Percentiles rank a stretch among this genome's conserved stretches.
Evolutionary conservation across 2,888 invertebrate genomes (phyloP).

Genomic region (Netelia virgata): DNA sequence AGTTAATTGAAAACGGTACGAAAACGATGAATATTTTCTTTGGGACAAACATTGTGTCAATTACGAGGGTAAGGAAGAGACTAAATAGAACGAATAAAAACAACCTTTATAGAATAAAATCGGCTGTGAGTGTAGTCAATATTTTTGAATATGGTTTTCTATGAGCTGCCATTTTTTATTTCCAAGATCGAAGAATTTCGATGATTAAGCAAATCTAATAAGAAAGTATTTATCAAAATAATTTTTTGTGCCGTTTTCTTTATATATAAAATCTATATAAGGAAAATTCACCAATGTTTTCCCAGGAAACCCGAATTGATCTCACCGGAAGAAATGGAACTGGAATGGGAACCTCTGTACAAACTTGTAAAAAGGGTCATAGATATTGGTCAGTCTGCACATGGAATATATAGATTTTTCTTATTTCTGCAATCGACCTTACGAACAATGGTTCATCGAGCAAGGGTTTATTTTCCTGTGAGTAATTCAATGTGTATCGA

Average conservation of each 20-base stretch:
- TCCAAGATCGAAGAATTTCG: no score
- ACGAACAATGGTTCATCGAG: conserved; percentile 74
- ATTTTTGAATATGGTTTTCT: no score
- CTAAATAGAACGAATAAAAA: not conserved
- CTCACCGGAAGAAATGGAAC: conserved; percentile 91
- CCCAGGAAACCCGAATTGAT: conserved; percentile 91
- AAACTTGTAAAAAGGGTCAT: conserved; percentile 86
- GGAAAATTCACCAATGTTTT: conserved; percentile 65
- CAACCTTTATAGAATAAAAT: not conserved
- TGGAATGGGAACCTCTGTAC: conserved; percentile 95
- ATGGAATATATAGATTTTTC: conserved; percentile 87
- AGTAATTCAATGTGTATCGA: conserved; percentile 77
- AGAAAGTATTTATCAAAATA: not conserved
- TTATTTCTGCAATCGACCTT: conserved; percentile 74
- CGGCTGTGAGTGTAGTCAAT: no score
- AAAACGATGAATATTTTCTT: not conserved
- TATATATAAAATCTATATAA: not conserved
- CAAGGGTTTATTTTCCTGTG: conserved; percentile 84
- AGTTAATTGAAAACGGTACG: not conserved
- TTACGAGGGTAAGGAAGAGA: not conserved
- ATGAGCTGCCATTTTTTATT: no score
- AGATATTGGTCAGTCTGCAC: conserved; percentile 86
- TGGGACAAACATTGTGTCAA: not conserved
- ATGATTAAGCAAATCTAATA: no score
- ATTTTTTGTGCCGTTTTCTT: not conserved